Base-by-base conservation (phyloP, 2,797 vertebrate genomes). In the Dallia pectoralis region DNA sequence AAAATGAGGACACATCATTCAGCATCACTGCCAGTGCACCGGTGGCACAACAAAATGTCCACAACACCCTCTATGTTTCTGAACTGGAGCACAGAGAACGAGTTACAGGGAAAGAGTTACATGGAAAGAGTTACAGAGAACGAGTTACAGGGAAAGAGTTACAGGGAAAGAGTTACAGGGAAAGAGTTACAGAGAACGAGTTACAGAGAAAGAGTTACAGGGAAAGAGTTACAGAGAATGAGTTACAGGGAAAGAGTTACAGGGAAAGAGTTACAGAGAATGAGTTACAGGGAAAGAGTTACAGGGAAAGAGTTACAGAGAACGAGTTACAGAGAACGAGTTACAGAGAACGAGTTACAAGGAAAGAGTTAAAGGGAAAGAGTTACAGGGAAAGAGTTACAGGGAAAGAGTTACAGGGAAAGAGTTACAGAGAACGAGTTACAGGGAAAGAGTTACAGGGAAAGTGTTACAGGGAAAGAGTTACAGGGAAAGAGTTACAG, bases 1-100 rank as follows among this genome's bases (percentile, higher is more conserved):
- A 79, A 91, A 91, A 89, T 77, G 88, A 90, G 89, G 89, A 87
- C 88, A 89, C 86, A 88, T 91, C 88, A 88, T 89, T 91, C 90
- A 89, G 90, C 88, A 90, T 91, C 89, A 90, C 77, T 87, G 87
- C 84, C 80, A 44, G 30, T 32, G 22, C 65, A 30, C 29, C 86
- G 79, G 68, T 14, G 67, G 72, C 79, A 85, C 83, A 87, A 80
- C 86, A 69, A 82, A 79, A 82, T 77, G 70, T 77, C 77, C 74
- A 83, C 85, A 84, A 73, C 48, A 70, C 67, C 76, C 76, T 67
- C 82, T 87, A 86, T 81, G 80, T 84, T 86, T 85, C 81, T 84
- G 84, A 86, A 79, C 79, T 80, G 81, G 73, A 84, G 80, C 78
- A 75, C 74, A 82, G 67, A 73, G 65, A 88, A 87, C 73, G 75